A percentile compares a stretch with the other conserved stretches of the same genome.
These are phyloP conservation scores for Pseudochirops cupreus DNA, from an alignment of 2,797 vertebrate genomes.

Conservation along the genomic window DNA sequence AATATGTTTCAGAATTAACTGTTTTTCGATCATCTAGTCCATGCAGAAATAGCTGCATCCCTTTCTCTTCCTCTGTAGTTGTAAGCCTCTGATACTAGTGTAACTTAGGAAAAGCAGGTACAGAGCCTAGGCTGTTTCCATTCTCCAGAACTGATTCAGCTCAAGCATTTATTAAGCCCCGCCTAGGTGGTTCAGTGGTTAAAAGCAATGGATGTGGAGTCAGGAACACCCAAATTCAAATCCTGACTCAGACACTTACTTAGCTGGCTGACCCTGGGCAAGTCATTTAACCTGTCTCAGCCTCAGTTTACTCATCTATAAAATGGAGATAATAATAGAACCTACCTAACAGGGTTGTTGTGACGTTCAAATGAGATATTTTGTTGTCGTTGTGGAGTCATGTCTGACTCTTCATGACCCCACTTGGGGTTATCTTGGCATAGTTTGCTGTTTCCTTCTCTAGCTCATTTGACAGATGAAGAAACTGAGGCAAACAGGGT, in stretches of 20 bases:
- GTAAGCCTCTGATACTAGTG: not conserved
- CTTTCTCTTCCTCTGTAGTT: not conserved
- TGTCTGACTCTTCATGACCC: not conserved
- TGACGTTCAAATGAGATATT: not conserved
- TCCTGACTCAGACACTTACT: not conserved
- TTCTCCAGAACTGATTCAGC: not conserved
- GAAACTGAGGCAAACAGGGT: not conserved
- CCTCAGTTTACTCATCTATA: not conserved
- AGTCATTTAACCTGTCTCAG: not conserved
- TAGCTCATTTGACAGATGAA: not conserved
- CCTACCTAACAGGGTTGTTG: not conserved
- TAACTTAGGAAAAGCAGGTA: not conserved
- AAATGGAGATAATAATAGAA: not conserved
- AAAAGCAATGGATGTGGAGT: not conserved
- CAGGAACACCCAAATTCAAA: not conserved
- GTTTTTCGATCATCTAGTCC: not conserved
- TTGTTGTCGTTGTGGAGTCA: not conserved
- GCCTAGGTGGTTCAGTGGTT: not conserved
- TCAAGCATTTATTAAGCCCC: not conserved
- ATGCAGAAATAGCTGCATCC: not conserved
- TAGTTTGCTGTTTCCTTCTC: not conserved
- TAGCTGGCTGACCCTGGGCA: not conserved
- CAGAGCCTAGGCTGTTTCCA: not conserved
- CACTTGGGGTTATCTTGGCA: not conserved
- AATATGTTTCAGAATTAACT: not conserved